Percentiles rank a stretch among this genome's conserved stretches.
Conservation (phyloP, 2,888 invertebrate species). For the Pseudococcus longispinus region DNA sequence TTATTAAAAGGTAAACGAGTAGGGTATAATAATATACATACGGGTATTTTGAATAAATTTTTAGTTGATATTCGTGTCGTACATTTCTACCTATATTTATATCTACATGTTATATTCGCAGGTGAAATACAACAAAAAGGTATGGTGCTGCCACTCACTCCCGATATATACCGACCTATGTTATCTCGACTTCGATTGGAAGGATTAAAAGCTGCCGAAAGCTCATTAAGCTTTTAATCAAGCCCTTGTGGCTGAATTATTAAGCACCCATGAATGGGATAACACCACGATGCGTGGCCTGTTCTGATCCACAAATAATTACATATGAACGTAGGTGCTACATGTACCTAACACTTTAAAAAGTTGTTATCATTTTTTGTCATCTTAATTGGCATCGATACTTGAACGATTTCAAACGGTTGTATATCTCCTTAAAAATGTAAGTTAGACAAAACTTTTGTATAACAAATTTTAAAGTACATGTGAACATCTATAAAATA, state of each 20-base stretch:
- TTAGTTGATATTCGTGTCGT: neutral
- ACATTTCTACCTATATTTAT: too few relatives aligned
- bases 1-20: slow-evolving; percentile 80
- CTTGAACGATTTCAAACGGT: too few relatives aligned
- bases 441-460: too few relatives aligned
- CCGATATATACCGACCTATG: slow-evolving; percentile 92
- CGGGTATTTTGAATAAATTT: neutral
- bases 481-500: too few relatives aligned
- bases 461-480: too few relatives aligned
- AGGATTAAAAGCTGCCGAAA: slow-evolving; percentile 77
- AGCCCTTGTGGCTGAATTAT: neutral
- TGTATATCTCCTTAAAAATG: too few relatives aligned
- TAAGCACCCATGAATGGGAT: neutral
- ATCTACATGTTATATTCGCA: slow-evolving; percentile 62
- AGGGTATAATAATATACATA: neutral
- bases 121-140: slow-evolving; percentile 97
- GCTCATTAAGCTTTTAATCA: slow-evolving; percentile 66
- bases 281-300: neutral
- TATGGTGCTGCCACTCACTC: slow-evolving; percentile 87
- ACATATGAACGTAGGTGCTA: neutral
- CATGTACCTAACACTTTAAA: too few relatives aligned
- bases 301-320: neutral
- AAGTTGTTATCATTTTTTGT: too few relatives aligned
- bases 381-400: too few relatives aligned
- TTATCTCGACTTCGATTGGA: slow-evolving; percentile 84